Evolutionary conservation across 2,888 invertebrate species (phyloP), one percentile per base, ranked within the genome.

Genomic region (Saturnia japonica): DNA sequence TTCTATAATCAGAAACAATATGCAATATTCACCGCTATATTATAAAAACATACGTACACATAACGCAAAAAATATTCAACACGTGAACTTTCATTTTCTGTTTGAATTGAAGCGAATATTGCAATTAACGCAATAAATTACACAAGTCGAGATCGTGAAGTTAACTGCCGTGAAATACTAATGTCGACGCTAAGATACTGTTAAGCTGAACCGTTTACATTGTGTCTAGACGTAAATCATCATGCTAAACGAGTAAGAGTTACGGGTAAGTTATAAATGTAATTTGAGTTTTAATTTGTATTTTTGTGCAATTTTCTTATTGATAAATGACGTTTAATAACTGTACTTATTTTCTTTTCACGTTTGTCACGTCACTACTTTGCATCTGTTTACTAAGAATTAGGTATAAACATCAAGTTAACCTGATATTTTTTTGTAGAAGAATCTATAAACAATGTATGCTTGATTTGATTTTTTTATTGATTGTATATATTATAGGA

Each of bases 71-170:
- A 51, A 51, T 7, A 19, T 12, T 51, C 47, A 51, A 51, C 47
- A 25, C 25, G 22, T 28, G 57, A 57, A 64, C 64, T 64, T 64
- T 64, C 64, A 64, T 40, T 64, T 64, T 64, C 64, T 64, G 40
- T 64, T 64, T 40, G 40, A 40, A 64, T 64, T 64, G 64, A 64
- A 40, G 40, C 64, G 64, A 51, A 70, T 70, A 70, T 40, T 62
- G 62, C 62, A 67, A 70, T 70, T 67, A 70, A 42, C 60, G 51
- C 64, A 64, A 40, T 64, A n/a, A 64, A 64, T 70, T 70, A 68
- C 70, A 62, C 70, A 71, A 72, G 72, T 70, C 68, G 70, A 72
- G 71, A 73, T 72, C 71, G 51, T 66, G 64, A 40, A 70, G 45
- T 16, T 68, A 71, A 68, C 60, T 57, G 51, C 69, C 73, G 73